Conservation (phyloP, 1,140 invertebrate genomes). For the Bombus picipes region DNA sequence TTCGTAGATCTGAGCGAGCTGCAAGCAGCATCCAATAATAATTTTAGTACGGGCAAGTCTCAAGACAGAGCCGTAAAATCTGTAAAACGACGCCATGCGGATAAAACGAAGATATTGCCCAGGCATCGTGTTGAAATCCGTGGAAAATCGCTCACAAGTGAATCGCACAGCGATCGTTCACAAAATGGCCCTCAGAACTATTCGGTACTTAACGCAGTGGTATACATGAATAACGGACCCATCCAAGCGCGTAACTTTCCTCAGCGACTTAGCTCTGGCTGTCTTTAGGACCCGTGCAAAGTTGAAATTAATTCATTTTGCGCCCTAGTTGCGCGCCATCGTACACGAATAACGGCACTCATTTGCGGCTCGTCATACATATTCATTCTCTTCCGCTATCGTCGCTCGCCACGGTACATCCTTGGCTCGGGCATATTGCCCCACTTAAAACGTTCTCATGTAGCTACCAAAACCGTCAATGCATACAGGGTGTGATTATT, state of each 20-base stretch:
- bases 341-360: conserved; percentile 61
- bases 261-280: conserved; percentile 7
- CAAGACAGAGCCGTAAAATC: not conserved
- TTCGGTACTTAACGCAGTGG: conserved; percentile 35
- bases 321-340: conserved; percentile 64
- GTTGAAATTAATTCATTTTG: conserved; percentile 73
- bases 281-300: conserved; percentile 58
- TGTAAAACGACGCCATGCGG: not conserved
- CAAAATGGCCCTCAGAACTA: conserved; percentile 40
- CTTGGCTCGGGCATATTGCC: conserved; percentile 58
- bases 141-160: not conserved
- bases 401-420: conserved; percentile 60
- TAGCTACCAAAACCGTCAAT: conserved; percentile 48
- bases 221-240: conserved; percentile 56
- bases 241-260: conserved; percentile 42
- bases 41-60: not conserved
- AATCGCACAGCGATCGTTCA: not conserved
- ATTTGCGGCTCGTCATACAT: conserved; percentile 71
- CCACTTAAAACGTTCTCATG: conserved; percentile 71
- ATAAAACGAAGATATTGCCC: not conserved
- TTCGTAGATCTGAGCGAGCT: too few relatives aligned
- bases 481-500: conserved; percentile 59
- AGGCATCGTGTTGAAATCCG: not conserved
- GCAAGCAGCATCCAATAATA: not conserved
- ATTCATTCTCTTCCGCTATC: conserved; percentile 70